A percentile compares a stretch with the other conserved stretches of the same genome.
Evolutionary conservation across 2,797 vertebrate species (phyloP).

Genomic region (Lepilemur ruficaudatus): DNA sequence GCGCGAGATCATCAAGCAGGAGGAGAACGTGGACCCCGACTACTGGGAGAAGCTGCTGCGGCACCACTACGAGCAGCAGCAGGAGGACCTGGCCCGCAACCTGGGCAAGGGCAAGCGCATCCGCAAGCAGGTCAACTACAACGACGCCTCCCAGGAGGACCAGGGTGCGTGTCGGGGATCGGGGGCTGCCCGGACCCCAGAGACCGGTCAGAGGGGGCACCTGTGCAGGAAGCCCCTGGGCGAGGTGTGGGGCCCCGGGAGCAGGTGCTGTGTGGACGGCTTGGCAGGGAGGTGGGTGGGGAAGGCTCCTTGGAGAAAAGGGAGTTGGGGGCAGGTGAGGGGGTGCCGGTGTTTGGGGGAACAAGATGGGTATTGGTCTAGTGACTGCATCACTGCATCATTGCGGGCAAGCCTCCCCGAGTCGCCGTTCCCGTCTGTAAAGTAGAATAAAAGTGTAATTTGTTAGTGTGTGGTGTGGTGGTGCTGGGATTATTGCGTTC

Average conservation of each 20-base stretch:
- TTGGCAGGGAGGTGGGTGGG: neutral
- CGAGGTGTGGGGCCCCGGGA: neutral
- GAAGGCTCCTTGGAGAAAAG: neutral
- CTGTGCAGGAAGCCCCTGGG: neutral
- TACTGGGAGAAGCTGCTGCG: conserved; percentile 99
- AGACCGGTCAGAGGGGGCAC: too few relatives aligned
- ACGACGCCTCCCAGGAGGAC: conserved; percentile 97
- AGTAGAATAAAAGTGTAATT: fast-evolving
- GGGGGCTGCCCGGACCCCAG: too few relatives aligned
- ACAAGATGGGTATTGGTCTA: fast-evolving
- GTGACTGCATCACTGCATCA: neutral
- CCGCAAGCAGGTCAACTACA: conserved; percentile 99
- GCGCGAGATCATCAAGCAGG: conserved; percentile 99
- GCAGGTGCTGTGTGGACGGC: neutral
- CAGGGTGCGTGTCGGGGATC: conserved; percentile 88
- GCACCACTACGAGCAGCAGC: conserved; percentile 99
- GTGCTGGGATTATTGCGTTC: fast-evolving
- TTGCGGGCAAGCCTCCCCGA: neutral
- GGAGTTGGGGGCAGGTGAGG: neutral
- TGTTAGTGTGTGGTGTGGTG: fast-evolving
- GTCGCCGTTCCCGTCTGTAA: neutral
- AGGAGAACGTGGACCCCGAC: conserved; percentile 98
- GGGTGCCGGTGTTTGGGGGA: neutral
- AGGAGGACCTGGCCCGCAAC: conserved; percentile 97
- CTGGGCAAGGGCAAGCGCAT: conserved; percentile 98